Evolutionary conservation across 2,888 invertebrate genomes (phyloP).

Genomic region (Lagria hirta): DNA sequence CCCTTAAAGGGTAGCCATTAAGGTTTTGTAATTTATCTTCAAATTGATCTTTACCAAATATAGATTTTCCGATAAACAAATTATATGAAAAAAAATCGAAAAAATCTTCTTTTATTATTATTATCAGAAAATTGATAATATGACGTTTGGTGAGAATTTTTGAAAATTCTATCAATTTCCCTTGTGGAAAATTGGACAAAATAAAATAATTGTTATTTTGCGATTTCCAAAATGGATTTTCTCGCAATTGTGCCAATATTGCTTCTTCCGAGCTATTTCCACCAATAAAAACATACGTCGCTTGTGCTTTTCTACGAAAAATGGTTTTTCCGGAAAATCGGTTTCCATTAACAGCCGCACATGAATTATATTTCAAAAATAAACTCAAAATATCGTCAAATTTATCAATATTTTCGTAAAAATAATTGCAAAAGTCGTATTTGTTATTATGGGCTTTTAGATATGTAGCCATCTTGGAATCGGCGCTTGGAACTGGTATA

Average conservation of each 20-base stretch:
- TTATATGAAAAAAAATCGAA: slow-evolving; percentile 20
- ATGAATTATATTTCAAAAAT: no score
- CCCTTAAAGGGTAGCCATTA: slow-evolving; percentile 5
- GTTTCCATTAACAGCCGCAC: no score
- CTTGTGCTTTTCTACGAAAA: slow-evolving; percentile 9
- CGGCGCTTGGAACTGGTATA: no score
- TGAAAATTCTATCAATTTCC: slow-evolving; percentile 9
- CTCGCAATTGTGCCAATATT: slow-evolving; percentile 3
- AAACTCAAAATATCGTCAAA: no score
- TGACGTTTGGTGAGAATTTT: slow-evolving; percentile 18
- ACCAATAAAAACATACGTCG: no score
- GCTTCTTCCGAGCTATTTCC: background rate
- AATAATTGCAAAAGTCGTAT: no score
- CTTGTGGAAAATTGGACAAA: slow-evolving; percentile 9
- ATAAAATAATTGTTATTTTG: slow-evolving; percentile 13
- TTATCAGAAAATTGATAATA: slow-evolving; percentile 22
- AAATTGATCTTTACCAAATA: slow-evolving; percentile 4
- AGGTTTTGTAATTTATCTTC: slow-evolving; percentile 9
- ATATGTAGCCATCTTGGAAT: no score
- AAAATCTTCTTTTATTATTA: slow-evolving; percentile 15
- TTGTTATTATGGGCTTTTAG: no score
- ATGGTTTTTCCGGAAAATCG: no score
- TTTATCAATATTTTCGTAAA: no score
- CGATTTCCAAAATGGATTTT: slow-evolving; percentile 2
- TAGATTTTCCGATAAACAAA: slow-evolving; percentile 14